phyloP scores from a whole-genome alignment of 2,797 vertebrate species.

The Pogonophryne albipinna region DNA sequence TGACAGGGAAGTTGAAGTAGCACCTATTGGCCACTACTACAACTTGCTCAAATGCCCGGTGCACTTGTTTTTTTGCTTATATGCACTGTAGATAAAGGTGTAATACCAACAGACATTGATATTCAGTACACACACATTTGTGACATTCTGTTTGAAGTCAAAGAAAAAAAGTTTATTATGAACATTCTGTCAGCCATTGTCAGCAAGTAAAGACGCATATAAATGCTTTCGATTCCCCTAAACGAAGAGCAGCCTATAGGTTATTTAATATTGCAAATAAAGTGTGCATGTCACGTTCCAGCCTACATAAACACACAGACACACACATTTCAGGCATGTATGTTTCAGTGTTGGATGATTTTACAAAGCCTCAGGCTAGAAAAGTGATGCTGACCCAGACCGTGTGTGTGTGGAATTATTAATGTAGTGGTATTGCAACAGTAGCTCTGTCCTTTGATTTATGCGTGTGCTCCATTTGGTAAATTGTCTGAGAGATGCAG shows the following conservation, averaged over 20 bases:
- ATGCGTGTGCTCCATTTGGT: conserved; percentile 11
- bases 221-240: too few relatives aligned
- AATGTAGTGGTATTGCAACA: conserved; percentile 18
- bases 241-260: conserved; percentile 16
- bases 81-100: too few relatives aligned
- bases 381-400: conserved; percentile 31
- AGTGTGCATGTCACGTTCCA: conserved; percentile 30
- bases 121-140: background rate
- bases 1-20: too few relatives aligned
- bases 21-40: too few relatives aligned
- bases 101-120: too few relatives aligned
- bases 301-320: background rate
- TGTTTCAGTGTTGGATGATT: conserved; percentile 45
- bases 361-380: conserved; percentile 26
- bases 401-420: conserved; percentile 27
- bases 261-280: conserved; percentile 42
- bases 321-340: background rate
- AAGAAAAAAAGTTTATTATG: too few relatives aligned
- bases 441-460: conserved; percentile 9
- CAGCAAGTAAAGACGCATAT: background rate
- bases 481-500: conserved; percentile 12
- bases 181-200: too few relatives aligned
- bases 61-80: too few relatives aligned
- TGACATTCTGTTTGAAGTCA: background rate
- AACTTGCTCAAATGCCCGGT: too few relatives aligned